These are phyloP conservation scores for Ashinkailepas kermadecensis DNA, from an alignment of 2,888 invertebrate genomes.

Conservation along the genomic window DNA sequence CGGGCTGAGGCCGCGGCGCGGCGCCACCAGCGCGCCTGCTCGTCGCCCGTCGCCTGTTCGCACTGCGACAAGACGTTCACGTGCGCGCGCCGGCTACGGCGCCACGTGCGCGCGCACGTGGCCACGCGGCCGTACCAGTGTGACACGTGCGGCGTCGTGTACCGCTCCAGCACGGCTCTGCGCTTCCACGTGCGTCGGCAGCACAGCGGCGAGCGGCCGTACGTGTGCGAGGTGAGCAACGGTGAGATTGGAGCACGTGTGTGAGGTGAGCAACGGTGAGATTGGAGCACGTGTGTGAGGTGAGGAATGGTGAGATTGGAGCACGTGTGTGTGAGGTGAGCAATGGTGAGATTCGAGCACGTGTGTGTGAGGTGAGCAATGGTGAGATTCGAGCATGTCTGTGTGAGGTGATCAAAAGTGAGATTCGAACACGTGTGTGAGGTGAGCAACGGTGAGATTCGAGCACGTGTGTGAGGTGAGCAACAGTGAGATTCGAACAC, in stretches of 20 bases:
- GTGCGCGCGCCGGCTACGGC: background rate
- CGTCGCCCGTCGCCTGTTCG: background rate
- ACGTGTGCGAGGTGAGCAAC: background rate
- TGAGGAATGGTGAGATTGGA: too few relatives aligned
- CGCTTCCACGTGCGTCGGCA: background rate
- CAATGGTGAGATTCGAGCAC: too few relatives aligned
- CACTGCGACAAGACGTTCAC: background rate
- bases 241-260: too few relatives aligned
- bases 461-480: too few relatives aligned
- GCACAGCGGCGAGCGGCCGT: conserved; percentile 8
- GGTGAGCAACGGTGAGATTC: too few relatives aligned
- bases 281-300: too few relatives aligned
- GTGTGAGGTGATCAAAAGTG: too few relatives aligned
- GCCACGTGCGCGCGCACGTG: background rate
- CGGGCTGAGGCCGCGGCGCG: background rate
- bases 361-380: too few relatives aligned
- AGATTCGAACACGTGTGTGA: too few relatives aligned
- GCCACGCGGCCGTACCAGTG: background rate
- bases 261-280: too few relatives aligned
- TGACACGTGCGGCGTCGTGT: background rate
- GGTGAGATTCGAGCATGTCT: too few relatives aligned
- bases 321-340: background rate
- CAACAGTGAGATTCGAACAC: too few relatives aligned
- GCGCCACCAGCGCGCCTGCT: background rate
- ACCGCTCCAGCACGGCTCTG: background rate